phyloP scores from a whole-genome alignment of 1,140 invertebrate genomes.

The Anoplophora glabripennis region DNA sequence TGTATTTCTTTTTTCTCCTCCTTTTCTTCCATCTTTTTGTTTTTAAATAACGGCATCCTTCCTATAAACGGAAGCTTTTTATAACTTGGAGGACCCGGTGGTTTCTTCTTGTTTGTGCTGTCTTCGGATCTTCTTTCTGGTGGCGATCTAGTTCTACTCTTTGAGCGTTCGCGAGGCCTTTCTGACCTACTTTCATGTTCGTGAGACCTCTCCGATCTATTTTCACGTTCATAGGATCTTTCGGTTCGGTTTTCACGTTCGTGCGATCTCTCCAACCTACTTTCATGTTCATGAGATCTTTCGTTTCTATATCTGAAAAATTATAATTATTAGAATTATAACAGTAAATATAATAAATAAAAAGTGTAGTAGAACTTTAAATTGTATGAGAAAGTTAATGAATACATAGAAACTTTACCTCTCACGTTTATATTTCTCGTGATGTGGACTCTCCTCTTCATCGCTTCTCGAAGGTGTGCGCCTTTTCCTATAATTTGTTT shows the following conservation, averaged over 20 bases:
- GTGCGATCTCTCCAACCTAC: background rate
- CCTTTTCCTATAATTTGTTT: constrained; percentile 18
- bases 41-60: constrained; percentile 66
- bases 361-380: background rate
- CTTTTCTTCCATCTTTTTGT: constrained; percentile 51
- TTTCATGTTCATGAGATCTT: background rate
- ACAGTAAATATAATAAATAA: background rate
- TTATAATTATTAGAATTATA: background rate
- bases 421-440: constrained; percentile 1
- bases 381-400: background rate
- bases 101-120: constrained; percentile 27
- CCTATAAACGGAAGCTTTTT: constrained; percentile 70
- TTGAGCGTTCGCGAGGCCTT: background rate
- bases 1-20: constrained; percentile 42
- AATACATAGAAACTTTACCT: background rate
- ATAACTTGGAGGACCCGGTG: constrained; percentile 34
- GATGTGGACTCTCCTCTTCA: constrained; percentile 1
- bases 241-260: background rate
- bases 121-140: constrained; percentile 3
- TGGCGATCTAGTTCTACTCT: constrained; percentile 13
- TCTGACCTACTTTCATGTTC: constrained; percentile 5
- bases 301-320: background rate
- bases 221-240: background rate
- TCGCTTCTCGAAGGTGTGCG: constrained; percentile 4
- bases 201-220: constrained; percentile 9